These are phyloP conservation scores for Hyperoodon ampullatus DNA, from an alignment of 2,113 vertebrate genomes.

Conservation along the genomic window DNA sequence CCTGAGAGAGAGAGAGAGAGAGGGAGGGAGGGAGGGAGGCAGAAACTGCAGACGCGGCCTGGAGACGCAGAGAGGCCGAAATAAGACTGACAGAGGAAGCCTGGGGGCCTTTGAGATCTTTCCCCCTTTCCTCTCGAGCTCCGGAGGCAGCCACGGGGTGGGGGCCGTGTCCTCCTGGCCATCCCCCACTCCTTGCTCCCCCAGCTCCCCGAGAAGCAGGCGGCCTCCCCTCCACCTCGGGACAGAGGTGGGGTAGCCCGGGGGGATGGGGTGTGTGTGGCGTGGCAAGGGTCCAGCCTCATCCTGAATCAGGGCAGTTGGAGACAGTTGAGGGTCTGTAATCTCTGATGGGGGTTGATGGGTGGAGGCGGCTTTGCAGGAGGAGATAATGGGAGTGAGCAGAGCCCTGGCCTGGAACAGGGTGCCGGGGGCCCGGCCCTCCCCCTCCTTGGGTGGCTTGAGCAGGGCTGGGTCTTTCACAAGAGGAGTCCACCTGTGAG, in stretches of 20 bases:
- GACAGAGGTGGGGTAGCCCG: neutral
- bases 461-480: neutral
- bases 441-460: neutral
- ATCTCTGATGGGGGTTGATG: constrained; percentile 71
- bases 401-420: neutral
- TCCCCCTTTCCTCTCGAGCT: neutral
- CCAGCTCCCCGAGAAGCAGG: neutral
- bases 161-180: neutral
- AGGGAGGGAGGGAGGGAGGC: neutral
- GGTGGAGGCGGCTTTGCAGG: constrained; percentile 73
- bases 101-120: rapidly evolving
- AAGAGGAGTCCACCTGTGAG: neutral
- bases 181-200: neutral
- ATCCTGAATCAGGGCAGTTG: constrained; percentile 78
- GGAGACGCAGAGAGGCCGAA: neutral
- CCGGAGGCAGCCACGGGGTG: rapidly evolving
- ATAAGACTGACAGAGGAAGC: neutral
- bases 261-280: neutral
- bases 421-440: neutral
- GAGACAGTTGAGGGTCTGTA: constrained; percentile 76
- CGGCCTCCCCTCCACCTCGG: neutral
- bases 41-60: neutral
- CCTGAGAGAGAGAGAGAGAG: neutral
- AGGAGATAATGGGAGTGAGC: constrained; percentile 64
- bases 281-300: constrained; percentile 22